Evolutionary conservation across 2,888 invertebrate species (phyloP).

Genomic region (Orthosia incerta): DNA sequence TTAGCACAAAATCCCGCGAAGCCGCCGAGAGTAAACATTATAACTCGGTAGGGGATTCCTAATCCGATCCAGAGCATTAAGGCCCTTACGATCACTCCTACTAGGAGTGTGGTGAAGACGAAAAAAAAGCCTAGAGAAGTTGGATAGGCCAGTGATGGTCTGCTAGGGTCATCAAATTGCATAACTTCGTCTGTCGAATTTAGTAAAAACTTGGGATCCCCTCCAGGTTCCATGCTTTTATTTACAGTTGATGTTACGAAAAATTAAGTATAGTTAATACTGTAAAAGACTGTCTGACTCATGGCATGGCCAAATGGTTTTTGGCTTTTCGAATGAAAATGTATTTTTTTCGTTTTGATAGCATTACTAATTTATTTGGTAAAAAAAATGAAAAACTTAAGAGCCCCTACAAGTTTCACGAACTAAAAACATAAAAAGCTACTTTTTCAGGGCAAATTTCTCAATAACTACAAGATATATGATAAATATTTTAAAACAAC

Average conservation of each 20-base stretch:
- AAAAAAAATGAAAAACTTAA: no score
- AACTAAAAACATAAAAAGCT: no score
- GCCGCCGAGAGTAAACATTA: constrained; percentile 85
- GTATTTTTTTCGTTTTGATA: neutral
- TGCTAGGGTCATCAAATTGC: constrained; percentile 67
- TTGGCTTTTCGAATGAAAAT: neutral
- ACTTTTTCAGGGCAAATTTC: no score
- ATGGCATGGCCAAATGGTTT: constrained; percentile 70
- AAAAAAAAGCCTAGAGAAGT: constrained; percentile 79
- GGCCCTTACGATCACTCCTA: constrained; percentile 81
- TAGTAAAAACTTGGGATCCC: neutral
- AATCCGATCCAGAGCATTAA: constrained; percentile 80
- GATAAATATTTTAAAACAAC: no score
- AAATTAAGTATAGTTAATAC: constrained; percentile 29
- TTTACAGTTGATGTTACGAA: constrained; percentile 34
- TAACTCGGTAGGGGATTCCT: constrained; percentile 82
- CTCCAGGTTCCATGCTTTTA: neutral
- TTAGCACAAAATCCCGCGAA: constrained; percentile 81
- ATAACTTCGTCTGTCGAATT: constrained; percentile 35
- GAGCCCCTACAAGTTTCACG: no score
- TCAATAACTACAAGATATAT: no score
- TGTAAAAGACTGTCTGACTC: constrained; percentile 44
- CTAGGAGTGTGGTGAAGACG: constrained; percentile 77
- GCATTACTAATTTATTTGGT: neutral
- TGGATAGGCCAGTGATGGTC: constrained; percentile 80